Evolutionary conservation across 2,797 vertebrate genomes (phyloP).

Genomic region (Muraenolepis orangiensis): DNA sequence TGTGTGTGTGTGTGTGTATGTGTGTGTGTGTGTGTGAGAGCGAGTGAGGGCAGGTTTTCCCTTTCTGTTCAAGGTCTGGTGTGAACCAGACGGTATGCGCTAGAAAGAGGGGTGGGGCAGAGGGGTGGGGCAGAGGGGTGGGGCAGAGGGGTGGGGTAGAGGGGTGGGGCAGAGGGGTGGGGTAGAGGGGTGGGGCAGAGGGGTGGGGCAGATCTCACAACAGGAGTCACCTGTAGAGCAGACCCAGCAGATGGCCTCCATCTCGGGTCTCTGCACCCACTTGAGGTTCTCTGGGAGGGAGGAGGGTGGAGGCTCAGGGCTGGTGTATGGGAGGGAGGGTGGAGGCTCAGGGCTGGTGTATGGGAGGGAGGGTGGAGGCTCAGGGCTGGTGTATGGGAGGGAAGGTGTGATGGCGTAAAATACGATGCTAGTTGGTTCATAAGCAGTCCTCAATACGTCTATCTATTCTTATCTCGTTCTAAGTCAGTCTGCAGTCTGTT

Average conservation of each 20-base stretch:
- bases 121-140: conserved; percentile 37
- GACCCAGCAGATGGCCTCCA: conserved; percentile 60
- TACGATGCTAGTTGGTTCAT: no score
- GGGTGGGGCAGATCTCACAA: conserved; percentile 27
- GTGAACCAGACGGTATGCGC: conserved; percentile 44
- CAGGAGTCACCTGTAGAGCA: conserved; percentile 60
- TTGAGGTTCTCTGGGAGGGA: conserved; percentile 26
- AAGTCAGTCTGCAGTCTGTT: no score
- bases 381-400: no score
- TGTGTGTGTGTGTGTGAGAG: no score
- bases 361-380: neutral
- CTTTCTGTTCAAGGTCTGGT: conserved; percentile 17
- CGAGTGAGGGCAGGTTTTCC: conserved; percentile 50
- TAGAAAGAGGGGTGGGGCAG: conserved; percentile 50
- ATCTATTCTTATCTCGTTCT: no score
- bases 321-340: neutral
- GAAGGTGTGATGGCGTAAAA: no score
- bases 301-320: neutral
- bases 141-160: conserved; percentile 14
- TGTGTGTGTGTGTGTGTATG: neutral
- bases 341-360: no score
- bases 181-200: conserved; percentile 37
- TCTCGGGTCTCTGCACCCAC: conserved; percentile 49
- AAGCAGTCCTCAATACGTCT: no score
- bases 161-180: conserved; percentile 40